Evolutionary conservation across 2,888 invertebrate species (phyloP).

Genomic region (Trissonchulus sp.): DNA sequence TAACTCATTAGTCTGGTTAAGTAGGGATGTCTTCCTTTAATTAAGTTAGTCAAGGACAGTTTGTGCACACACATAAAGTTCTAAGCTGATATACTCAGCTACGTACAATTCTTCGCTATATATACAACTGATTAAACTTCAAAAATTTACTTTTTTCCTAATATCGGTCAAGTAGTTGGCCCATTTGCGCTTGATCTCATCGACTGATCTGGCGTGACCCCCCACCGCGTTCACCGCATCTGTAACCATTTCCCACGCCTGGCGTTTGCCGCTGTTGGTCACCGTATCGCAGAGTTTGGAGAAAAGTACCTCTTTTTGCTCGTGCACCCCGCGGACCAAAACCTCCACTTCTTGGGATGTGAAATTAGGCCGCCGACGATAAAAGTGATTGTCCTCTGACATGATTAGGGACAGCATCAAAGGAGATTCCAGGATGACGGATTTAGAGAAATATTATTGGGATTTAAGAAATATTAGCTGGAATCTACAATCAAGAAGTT

Average conservation of each 20-base stretch:
- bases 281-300: not conserved
- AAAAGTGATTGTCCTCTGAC: not conserved
- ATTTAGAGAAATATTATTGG: no score
- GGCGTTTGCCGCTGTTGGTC: not conserved
- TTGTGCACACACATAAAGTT: no score
- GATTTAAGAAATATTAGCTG: no score
- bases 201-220: not conserved
- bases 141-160: not conserved
- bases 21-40: no score
- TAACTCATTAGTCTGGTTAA: no score
- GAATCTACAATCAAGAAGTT: no score
- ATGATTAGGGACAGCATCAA: no score
- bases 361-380: not conserved
- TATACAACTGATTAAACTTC: no score
- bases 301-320: not conserved
- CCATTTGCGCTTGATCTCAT: not conserved
- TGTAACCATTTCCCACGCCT: not conserved
- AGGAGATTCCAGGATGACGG: no score
- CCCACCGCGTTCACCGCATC: not conserved
- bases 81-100: no score
- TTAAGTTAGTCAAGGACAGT: no score
- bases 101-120: no score
- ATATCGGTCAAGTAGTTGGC: not conserved
- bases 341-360: not conserved
- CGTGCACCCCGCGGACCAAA: not conserved